A percentile compares a stretch with the other conserved stretches of the same genome.
phyloP scores from a whole-genome alignment of 2,113 vertebrate species.

The Galeopterus variegatus region DNA sequence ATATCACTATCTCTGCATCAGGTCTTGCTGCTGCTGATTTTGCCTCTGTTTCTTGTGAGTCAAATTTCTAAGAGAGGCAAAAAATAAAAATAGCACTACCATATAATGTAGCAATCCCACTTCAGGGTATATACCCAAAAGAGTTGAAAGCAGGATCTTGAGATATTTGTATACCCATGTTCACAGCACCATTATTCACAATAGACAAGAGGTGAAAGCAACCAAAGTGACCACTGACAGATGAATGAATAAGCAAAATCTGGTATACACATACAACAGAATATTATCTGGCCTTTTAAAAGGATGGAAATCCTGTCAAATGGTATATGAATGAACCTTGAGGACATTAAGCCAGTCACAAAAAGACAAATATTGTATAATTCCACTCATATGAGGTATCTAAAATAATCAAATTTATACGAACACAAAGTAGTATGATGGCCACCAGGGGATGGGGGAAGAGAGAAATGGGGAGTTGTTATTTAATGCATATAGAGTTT shows the following conservation, averaged over 20 bases:
- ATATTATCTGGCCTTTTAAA: not conserved
- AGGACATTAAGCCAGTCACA: not conserved
- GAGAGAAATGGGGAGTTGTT: not conserved
- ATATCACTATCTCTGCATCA: not conserved
- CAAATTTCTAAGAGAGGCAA: not conserved
- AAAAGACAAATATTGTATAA: not conserved
- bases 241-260: not conserved
- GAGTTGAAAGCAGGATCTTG: not conserved
- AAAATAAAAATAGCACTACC: not conserved
- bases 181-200: not conserved
- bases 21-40: conserved; percentile 9
- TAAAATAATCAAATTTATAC: not conserved
- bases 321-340: not conserved
- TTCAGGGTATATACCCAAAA: not conserved
- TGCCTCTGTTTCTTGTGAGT: conserved; percentile 12
- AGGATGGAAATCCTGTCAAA: not conserved
- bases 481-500: not conserved
- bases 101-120: not conserved
- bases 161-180: not conserved
- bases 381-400: not conserved
- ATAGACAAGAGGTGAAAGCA: not conserved
- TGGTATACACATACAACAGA: not conserved
- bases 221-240: not conserved
- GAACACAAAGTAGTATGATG: not conserved
- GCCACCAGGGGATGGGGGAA: not conserved